Conservation (phyloP, 2,888 invertebrate species). For the Drosophila hamatofila region DNA sequence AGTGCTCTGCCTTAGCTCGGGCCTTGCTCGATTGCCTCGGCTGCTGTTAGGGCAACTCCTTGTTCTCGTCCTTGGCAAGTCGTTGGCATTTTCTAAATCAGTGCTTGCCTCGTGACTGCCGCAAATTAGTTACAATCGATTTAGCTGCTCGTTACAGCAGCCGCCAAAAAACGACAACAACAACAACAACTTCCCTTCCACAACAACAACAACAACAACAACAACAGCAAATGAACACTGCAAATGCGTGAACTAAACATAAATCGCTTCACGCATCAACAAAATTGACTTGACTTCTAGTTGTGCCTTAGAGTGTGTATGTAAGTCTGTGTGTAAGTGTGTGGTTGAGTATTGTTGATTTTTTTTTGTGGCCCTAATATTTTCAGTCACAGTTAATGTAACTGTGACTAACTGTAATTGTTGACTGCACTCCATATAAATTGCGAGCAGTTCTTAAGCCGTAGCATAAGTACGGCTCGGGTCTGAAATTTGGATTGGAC, state of each 20-base stretch:
- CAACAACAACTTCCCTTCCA: constrained; percentile 25
- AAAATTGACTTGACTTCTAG: constrained; percentile 65
- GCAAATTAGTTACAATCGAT: constrained; percentile 81
- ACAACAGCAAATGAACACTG: constrained; percentile 35
- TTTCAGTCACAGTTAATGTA: constrained; percentile 22
- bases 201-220: constrained; percentile 14
- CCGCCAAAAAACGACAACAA: constrained; percentile 59
- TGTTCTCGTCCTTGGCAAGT: constrained; percentile 34
- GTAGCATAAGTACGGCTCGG: neutral
- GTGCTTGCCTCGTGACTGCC: constrained; percentile 64
- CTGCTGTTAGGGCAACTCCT: constrained; percentile 29
- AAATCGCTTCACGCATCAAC: constrained; percentile 76
- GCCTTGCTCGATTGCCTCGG: neutral
- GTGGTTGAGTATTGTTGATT: neutral
- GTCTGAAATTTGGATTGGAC: constrained; percentile 10
- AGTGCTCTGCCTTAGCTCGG: neutral
- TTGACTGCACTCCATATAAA: constrained; percentile 30
- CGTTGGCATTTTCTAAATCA: constrained; percentile 61
- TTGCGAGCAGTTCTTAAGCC: constrained; percentile 16
- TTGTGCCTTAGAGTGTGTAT: neutral
- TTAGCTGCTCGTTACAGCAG: constrained; percentile 73
- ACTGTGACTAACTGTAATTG: constrained; percentile 60
- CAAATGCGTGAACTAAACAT: constrained; percentile 61
- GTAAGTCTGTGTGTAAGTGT: neutral
- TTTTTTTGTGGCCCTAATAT: neutral